Conservation (phyloP, 2,888 invertebrate species). For the Tupiocoris notatus region DNA sequence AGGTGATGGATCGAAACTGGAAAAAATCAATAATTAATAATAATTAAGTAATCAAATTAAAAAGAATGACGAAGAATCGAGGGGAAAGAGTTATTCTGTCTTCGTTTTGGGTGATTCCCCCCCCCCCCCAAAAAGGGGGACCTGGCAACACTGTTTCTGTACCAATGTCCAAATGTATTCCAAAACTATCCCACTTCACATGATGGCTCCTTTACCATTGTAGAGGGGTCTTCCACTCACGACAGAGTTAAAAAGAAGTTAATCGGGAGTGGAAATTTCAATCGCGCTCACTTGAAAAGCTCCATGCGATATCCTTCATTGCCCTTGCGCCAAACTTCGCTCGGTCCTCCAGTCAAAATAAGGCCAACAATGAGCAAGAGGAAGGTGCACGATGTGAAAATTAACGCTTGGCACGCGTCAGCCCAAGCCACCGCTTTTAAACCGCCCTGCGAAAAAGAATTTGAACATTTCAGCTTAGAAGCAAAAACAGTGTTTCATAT, state of each 20-base stretch:
- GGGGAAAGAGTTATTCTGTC: no score
- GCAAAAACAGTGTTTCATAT: no score
- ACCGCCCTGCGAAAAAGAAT: background rate
- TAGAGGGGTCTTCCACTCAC: no score
- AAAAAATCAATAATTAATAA: background rate
- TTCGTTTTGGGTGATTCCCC: no score
- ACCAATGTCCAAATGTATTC: no score
- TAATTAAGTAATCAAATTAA: background rate
- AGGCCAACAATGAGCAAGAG: background rate
- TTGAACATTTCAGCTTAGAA: no score
- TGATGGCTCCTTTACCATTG: no score
- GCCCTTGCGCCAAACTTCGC: background rate
- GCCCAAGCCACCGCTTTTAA: conserved; percentile 17
- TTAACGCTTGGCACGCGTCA: background rate
- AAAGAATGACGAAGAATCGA: no score
- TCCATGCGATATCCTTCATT: conserved; percentile 4
- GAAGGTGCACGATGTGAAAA: background rate
- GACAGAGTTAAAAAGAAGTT: background rate
- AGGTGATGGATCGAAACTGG: background rate
- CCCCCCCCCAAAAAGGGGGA: no score
- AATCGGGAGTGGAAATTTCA: background rate
- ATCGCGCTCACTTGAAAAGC: conserved; percentile 1
- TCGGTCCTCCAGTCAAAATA: background rate
- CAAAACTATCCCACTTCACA: no score
- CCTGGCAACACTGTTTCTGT: no score